A percentile compares a stretch with the other conserved stretches of the same genome.
Evolutionary conservation across 2,113 vertebrate genomes (phyloP).

Genomic region (Xerus inauris): DNA sequence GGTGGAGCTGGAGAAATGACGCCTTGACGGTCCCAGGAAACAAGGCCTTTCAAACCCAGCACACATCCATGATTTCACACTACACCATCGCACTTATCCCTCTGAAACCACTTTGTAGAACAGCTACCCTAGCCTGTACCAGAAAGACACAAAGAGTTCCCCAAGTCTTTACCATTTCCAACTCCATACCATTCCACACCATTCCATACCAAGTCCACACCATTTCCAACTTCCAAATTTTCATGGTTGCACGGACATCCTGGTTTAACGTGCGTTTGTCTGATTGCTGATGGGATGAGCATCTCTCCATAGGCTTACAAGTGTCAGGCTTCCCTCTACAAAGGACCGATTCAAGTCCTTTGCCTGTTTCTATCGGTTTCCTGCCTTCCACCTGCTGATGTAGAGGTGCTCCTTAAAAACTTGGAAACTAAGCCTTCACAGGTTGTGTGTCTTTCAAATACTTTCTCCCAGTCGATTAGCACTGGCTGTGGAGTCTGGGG

Average conservation of each 20-base stretch:
- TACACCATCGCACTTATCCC: not conserved
- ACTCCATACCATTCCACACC: too few relatives aligned
- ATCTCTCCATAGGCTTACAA: not conserved
- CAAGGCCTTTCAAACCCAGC: not conserved
- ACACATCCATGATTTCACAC: not conserved
- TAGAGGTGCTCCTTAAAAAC: not conserved
- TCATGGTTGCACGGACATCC: not conserved
- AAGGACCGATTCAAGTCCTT: not conserved
- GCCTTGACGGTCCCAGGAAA: not conserved
- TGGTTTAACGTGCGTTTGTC: not conserved
- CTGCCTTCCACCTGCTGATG: not conserved
- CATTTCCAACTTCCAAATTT: not conserved
- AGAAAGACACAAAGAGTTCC: not conserved
- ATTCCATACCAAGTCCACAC: not conserved
- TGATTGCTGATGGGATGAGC: not conserved
- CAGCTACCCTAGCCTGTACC: not conserved
- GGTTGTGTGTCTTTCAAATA: not conserved
- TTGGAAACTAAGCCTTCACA: not conserved
- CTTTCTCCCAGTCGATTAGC: not conserved
- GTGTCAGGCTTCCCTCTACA: not conserved
- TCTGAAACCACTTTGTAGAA: not conserved
- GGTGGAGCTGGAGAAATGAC: not conserved
- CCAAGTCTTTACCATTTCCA: not conserved
- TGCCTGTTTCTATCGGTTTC: not conserved
- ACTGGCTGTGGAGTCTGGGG: not conserved